These are phyloP conservation scores for Ochropacha duplaris DNA, from an alignment of 2,888 invertebrate genomes.

Conservation along the genomic window DNA sequence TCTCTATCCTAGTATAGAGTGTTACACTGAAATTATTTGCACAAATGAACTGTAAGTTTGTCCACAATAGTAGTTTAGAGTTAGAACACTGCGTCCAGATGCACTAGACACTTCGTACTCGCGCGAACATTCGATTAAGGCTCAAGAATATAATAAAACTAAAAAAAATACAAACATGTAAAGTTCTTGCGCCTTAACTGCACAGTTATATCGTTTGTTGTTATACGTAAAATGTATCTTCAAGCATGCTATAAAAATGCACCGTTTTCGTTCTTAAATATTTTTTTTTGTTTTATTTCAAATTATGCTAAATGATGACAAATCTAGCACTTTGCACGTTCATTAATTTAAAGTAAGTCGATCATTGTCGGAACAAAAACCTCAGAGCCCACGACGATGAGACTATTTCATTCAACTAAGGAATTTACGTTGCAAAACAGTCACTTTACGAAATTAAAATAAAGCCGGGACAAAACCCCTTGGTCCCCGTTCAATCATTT, in stretches of 20 bases:
- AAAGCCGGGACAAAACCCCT: slow-evolving; percentile 71
- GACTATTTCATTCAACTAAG: slow-evolving; percentile 52
- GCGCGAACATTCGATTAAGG: slow-evolving; percentile 62
- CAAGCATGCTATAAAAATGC: slow-evolving; percentile 5
- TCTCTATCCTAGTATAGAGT: slow-evolving; percentile 76
- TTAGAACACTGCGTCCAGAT: slow-evolving; percentile 64
- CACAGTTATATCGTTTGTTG: slow-evolving; percentile 16
- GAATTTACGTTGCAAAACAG: slow-evolving; percentile 75
- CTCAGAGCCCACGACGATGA: slow-evolving; percentile 49
- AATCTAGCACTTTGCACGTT: slow-evolving; percentile 13
- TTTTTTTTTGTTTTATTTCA: slow-evolving; percentile 16
- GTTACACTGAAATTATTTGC: slow-evolving; percentile 62
- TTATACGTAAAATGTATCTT: background rate
- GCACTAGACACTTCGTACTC: slow-evolving; percentile 64
- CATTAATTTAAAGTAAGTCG: slow-evolving; percentile 38
- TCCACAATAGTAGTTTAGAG: slow-evolving; percentile 68
- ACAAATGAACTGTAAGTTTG: slow-evolving; percentile 67
- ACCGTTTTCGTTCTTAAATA: background rate
- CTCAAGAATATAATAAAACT: slow-evolving; percentile 57
- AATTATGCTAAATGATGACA: background rate
- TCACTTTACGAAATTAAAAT: slow-evolving; percentile 82
- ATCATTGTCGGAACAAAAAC: slow-evolving; percentile 47
- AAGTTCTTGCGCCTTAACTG: slow-evolving; percentile 47
- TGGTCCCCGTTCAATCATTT: slow-evolving; percentile 81
- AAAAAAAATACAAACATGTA: slow-evolving; percentile 17